Percentiles rank a stretch among this genome's conserved stretches.
phyloP scores from a whole-genome alignment of 2,113 vertebrate species.

The Pluvianellus socialis region DNA sequence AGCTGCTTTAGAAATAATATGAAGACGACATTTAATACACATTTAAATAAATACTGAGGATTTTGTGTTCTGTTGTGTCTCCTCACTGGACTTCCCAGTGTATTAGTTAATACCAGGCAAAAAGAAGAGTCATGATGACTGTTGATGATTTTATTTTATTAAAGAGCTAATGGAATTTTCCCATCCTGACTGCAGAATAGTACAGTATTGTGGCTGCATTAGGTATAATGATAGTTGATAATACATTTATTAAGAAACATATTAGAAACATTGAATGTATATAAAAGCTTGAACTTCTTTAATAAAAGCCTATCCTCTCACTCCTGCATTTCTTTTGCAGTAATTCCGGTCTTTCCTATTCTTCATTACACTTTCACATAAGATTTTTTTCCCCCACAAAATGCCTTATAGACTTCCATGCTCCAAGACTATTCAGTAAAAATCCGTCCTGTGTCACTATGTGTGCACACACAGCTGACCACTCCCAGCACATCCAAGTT shows the following conservation, averaged over 20 bases:
- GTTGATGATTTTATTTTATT: constrained; percentile 62
- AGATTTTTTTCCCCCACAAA: not conserved
- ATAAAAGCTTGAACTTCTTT: constrained; percentile 72
- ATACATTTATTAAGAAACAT: constrained; percentile 71
- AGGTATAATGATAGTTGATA: constrained; percentile 61
- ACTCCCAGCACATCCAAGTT: not conserved
- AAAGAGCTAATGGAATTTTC: constrained; percentile 37
- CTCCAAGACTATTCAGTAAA: not conserved
- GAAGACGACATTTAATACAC: constrained; percentile 61
- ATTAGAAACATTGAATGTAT: constrained; percentile 74
- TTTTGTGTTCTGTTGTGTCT: constrained; percentile 69
- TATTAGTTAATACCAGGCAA: constrained; percentile 48
- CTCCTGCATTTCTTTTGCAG: constrained; percentile 36
- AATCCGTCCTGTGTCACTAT: not conserved
- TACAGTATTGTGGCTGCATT: constrained; percentile 71
- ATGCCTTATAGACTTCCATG: not conserved
- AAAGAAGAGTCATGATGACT: constrained; percentile 55
- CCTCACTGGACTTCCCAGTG: constrained; percentile 60
- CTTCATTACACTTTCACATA: not conserved
- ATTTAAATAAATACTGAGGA: constrained; percentile 64
- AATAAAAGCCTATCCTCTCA: constrained; percentile 51
- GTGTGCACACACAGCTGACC: not conserved
- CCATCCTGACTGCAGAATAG: constrained; percentile 62
- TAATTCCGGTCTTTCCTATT: constrained; percentile 27
- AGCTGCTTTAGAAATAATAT: constrained; percentile 79